These are phyloP conservation scores for Gadus macrocephalus DNA, from an alignment of 2,113 vertebrate species.

Conservation along the genomic window DNA sequence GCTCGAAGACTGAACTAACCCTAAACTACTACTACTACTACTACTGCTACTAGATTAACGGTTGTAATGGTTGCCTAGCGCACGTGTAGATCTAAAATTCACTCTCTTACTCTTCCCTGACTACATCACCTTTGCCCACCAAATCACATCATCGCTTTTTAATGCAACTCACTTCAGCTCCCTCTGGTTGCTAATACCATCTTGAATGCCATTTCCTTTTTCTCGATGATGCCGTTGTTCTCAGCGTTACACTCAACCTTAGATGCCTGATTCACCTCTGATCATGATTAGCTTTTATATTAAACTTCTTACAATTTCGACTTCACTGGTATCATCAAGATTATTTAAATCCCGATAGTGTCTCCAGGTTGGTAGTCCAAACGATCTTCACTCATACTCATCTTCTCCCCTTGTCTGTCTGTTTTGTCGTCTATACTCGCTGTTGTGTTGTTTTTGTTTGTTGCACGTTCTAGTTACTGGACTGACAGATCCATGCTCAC, in stretches of 20 bases:
- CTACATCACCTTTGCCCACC: too few species aligned
- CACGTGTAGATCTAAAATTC: too few species aligned
- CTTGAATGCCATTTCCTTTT: slow-evolving; percentile 30
- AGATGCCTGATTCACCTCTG: neutral
- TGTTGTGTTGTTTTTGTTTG: slow-evolving; percentile 39
- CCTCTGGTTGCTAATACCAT: slow-evolving; percentile 12
- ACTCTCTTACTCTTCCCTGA: too few species aligned
- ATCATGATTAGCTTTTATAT: neutral
- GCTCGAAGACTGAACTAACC: neutral
- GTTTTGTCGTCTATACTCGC: slow-evolving; percentile 31
- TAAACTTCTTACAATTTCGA: too few species aligned
- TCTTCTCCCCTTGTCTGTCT: slow-evolving; percentile 45
- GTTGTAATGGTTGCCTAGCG: too few species aligned
- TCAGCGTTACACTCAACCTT: too few species aligned
- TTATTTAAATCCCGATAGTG: slow-evolving; percentile 20
- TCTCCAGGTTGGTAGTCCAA: slow-evolving; percentile 18
- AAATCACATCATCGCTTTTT: neutral
- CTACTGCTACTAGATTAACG: too few species aligned
- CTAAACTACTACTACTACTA: neutral
- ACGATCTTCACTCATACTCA: slow-evolving; percentile 27
- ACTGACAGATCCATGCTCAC: slow-evolving; percentile 77
- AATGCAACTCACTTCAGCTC: neutral
- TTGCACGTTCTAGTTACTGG: slow-evolving; percentile 68
- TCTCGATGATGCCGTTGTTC: neutral
- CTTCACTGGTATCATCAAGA: neutral